Evolutionary conservation across 2,888 invertebrate genomes (phyloP).

Genomic region (Heteromyza rotundicornis): DNA sequence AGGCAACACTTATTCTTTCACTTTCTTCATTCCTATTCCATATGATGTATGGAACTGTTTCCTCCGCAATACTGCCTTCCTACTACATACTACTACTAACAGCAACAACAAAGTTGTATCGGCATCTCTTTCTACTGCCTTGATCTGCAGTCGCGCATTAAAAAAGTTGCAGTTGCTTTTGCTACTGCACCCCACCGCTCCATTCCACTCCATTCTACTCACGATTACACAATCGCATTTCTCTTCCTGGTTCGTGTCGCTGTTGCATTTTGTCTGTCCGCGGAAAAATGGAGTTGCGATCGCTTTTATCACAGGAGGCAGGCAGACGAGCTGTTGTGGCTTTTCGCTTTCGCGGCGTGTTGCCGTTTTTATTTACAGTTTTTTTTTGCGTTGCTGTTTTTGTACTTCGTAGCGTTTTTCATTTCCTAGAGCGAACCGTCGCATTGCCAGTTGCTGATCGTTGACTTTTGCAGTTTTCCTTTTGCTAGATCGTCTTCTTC

Average conservation of each 20-base stretch:
- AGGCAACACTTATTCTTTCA: conserved; percentile 20
- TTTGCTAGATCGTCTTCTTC: conserved; percentile 42
- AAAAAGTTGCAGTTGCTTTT: not conserved
- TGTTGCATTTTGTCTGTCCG: not conserved
- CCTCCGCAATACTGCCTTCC: not conserved
- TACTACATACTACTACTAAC: not conserved
- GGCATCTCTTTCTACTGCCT: not conserved
- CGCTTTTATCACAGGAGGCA: not conserved
- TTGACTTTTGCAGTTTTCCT: conserved; percentile 51
- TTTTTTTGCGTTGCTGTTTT: conserved; percentile 29
- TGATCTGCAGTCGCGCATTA: not conserved
- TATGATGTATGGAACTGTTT: not conserved
- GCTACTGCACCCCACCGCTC: not conserved
- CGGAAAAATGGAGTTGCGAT: no score
- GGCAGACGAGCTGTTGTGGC: conserved; percentile 25
- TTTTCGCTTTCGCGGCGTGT: conserved; percentile 26
- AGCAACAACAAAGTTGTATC: not conserved
- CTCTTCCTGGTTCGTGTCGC: conserved; percentile 55
- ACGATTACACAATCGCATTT: conserved; percentile 54
- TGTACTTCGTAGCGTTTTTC: conserved; percentile 15
- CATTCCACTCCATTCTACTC: not conserved
- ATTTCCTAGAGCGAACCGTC: conserved; percentile 18
- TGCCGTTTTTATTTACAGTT: conserved; percentile 47
- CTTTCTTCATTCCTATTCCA: conserved; percentile 1
- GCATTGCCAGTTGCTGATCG: conserved; percentile 52